These are phyloP conservation scores for Phocides pigmalion DNA, from an alignment of 1,140 invertebrate genomes.

Conservation along the genomic window DNA sequence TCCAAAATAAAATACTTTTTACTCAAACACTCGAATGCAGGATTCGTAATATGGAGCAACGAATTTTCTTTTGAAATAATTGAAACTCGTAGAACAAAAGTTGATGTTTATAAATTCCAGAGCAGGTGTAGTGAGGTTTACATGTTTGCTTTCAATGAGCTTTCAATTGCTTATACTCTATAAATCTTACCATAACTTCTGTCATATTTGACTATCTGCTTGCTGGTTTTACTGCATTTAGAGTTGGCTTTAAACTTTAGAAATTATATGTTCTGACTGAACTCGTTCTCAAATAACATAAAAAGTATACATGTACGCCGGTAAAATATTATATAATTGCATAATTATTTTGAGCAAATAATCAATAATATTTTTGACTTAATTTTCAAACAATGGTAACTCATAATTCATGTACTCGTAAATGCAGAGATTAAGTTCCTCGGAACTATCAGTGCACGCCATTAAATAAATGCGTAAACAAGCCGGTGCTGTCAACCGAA, in stretches of 20 bases:
- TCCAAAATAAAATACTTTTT: neutral
- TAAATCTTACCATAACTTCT: no score
- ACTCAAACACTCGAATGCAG: neutral
- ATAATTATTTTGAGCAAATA: no score
- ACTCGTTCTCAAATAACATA: no score
- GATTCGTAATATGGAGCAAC: neutral
- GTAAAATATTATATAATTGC: no score
- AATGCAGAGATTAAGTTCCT: constrained; percentile 31
- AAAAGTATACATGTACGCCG: no score
- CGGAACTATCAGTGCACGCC: constrained; percentile 33
- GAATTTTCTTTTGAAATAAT: constrained; percentile 3
- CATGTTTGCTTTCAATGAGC: neutral
- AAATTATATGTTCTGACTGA: no score
- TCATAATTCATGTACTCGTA: constrained; percentile 17
- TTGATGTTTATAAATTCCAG: neutral
- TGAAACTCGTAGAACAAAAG: constrained; percentile 1
- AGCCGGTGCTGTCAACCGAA: constrained; percentile 41
- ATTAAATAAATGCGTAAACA: constrained; percentile 55
- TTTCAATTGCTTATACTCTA: no score
- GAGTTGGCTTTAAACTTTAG: no score
- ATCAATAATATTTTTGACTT: no score
- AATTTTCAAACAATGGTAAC: neutral
- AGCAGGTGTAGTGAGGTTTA: neutral
- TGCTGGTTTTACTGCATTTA: no score
- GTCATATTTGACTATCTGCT: no score